These are phyloP conservation scores for Cryptocephalus moraei DNA, from an alignment of 2,888 invertebrate genomes.

Conservation along the genomic window DNA sequence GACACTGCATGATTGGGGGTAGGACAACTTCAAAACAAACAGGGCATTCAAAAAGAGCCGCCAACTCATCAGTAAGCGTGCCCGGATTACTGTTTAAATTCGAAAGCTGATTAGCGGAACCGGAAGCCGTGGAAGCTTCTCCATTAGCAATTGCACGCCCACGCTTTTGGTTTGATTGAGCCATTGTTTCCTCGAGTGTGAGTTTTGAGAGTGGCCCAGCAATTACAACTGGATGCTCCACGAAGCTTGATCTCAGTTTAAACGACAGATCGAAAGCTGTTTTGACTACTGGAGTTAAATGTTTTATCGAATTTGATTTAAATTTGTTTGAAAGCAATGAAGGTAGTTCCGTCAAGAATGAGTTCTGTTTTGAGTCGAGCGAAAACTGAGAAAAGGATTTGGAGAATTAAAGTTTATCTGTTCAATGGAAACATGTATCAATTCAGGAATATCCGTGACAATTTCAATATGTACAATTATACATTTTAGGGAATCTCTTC, in stretches of 20 bases:
- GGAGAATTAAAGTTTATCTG: no score
- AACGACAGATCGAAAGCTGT: no score
- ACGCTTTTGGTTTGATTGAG: conserved; percentile 29
- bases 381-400: no score
- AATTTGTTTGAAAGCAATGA: no score
- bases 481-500: no score
- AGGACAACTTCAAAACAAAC: conserved; percentile 99
- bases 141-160: conserved; percentile 25
- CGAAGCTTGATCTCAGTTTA: background rate
- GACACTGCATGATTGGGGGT: conserved; percentile 97
- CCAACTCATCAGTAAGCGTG: conserved; percentile 75
- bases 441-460: no score
- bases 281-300: no score
- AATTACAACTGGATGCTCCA: background rate
- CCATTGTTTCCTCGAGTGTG: conserved; percentile 14
- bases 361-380: no score
- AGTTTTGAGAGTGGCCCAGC: background rate
- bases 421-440: no score
- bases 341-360: no score
- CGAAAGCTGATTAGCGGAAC: conserved; percentile 25
- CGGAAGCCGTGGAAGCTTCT: conserved; percentile 24
- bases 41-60: conserved; percentile 88
- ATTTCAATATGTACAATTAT: no score
- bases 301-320: no score
- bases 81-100: conserved; percentile 41